Evolutionary conservation across 2,797 vertebrate species (phyloP).

Genomic region (Poecilia velifera): DNA sequence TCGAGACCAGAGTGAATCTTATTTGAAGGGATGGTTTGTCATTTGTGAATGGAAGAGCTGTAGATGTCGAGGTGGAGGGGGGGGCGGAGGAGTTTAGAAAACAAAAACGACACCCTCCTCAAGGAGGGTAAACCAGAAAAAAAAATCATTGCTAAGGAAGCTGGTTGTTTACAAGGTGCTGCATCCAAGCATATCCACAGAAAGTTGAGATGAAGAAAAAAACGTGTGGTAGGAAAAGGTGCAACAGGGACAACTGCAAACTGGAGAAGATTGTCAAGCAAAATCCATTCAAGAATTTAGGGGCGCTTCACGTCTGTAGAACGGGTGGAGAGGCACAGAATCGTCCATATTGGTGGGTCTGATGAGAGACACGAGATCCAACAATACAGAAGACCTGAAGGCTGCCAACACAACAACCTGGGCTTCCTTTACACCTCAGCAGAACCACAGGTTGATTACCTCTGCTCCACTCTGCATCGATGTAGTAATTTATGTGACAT

Average conservation of each 20-base stretch:
- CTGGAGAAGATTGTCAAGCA: not conserved
- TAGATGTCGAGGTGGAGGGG: not conserved
- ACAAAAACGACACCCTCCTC: not conserved
- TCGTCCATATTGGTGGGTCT: not conserved
- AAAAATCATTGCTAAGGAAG: not conserved
- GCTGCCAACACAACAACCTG: not conserved
- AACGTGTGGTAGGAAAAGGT: not conserved
- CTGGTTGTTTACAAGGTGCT: not conserved
- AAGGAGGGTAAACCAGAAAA: not conserved
- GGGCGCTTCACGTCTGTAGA: not conserved
- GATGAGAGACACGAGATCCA: not conserved
- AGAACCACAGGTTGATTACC: not conserved
- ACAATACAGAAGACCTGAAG: not conserved
- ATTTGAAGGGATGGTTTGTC: constrained; percentile 12
- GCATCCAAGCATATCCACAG: not conserved
- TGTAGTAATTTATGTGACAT: not conserved
- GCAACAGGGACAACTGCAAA: not conserved
- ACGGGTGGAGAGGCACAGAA: not conserved
- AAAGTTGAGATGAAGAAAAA: not conserved
- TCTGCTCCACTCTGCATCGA: not conserved
- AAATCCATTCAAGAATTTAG: not conserved
- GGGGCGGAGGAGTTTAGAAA: not conserved
- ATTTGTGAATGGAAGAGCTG: not conserved
- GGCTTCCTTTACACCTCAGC: not conserved
- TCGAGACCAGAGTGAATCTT: not conserved